These are phyloP conservation scores for Acanthochromis polyacanthus DNA, from an alignment of 2,113 vertebrate genomes.

Conservation along the genomic window DNA sequence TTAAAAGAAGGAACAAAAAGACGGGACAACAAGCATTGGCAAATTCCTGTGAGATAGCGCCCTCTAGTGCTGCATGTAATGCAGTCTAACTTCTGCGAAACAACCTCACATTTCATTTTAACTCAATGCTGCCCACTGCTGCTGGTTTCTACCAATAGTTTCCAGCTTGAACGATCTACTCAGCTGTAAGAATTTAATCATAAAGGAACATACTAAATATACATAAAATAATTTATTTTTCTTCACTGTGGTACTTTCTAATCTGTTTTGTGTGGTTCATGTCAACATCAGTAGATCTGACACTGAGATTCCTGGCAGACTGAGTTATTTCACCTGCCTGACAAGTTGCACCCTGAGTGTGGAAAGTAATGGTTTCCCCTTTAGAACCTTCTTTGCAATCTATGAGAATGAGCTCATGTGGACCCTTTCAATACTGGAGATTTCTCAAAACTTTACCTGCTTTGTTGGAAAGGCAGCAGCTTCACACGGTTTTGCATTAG, in stretches of 20 bases:
- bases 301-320: conserved; percentile 20
- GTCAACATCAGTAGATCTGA: conserved; percentile 59
- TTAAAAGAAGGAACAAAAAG: neutral
- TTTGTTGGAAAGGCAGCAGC: conserved; percentile 54
- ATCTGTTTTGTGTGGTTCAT: neutral
- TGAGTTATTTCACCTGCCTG: conserved; percentile 58
- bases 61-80: conserved; percentile 18
- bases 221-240: too few relatives aligned
- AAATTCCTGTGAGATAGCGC: neutral
- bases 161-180: conserved; percentile 6
- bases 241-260: neutral
- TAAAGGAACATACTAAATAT: neutral
- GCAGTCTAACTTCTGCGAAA: conserved; percentile 14
- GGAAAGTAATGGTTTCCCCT: conserved; percentile 61
- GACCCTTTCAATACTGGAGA: conserved; percentile 48
- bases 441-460: conserved; percentile 29
- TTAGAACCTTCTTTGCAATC: conserved; percentile 36
- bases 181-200: conserved; percentile 43
- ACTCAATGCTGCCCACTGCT: conserved; percentile 52
- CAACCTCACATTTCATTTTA: conserved; percentile 60
- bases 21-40: rapidly evolving
- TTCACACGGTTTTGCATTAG: neutral
- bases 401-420: conserved; percentile 48
- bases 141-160: conserved; percentile 56
- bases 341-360: conserved; percentile 47